Conservation (phyloP, 2,113 vertebrate species). For the Eulacestoma nigropectus region DNA sequence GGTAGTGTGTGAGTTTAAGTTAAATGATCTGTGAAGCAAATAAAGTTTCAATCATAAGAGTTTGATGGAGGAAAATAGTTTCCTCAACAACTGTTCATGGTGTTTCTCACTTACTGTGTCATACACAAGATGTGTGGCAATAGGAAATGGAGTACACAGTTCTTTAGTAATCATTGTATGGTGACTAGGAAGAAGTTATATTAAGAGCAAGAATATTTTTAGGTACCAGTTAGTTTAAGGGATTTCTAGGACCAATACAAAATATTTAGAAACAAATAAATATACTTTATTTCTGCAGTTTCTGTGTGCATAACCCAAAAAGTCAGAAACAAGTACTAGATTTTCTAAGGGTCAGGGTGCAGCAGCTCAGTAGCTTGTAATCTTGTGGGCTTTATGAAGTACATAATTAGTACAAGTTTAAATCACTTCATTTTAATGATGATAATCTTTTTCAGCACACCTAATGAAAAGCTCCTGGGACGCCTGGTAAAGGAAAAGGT, state of each 20-base stretch:
- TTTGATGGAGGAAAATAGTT: not conserved
- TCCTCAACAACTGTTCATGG: not conserved
- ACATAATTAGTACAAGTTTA: not conserved
- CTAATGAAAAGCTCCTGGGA: constrained; percentile 95
- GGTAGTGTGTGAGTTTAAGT: not conserved
- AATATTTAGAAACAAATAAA: not conserved
- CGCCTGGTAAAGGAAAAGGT: constrained; percentile 98
- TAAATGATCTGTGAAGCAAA: not conserved
- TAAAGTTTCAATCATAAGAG: not conserved
- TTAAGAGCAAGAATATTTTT: not conserved
- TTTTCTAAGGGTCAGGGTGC: not conserved
- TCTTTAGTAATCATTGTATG: not conserved
- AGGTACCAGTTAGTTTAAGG: not conserved
- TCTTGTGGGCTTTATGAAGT: not conserved
- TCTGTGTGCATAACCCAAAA: not conserved
- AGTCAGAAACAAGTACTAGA: not conserved
- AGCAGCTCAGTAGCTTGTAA: not conserved
- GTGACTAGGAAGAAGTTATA: not conserved
- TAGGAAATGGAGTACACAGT: not conserved
- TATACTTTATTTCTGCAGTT: not conserved
- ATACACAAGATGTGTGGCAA: not conserved
- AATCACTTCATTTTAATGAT: not conserved
- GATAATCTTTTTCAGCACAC: constrained; percentile 80
- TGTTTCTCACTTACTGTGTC: not conserved
- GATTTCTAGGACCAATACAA: not conserved